Evolutionary conservation across 2,888 invertebrate genomes (phyloP).

Genomic region (Marronus borbonicus): DNA sequence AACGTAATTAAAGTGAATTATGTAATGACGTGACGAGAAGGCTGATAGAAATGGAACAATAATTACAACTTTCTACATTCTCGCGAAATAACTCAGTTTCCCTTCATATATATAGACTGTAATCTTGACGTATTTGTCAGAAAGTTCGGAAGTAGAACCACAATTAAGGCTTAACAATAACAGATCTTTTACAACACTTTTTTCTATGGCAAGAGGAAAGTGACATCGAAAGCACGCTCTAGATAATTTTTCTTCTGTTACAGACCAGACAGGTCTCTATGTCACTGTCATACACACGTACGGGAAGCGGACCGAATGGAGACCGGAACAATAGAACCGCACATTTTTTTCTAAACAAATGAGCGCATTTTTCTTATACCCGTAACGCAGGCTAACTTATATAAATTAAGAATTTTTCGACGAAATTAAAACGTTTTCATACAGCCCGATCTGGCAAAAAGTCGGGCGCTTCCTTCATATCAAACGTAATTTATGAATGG

Average conservation of each 20-base stretch:
- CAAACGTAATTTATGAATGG: conserved; percentile 37
- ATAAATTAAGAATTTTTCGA: conserved; percentile 20
- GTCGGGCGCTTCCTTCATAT: background rate
- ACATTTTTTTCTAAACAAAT: conserved; percentile 46
- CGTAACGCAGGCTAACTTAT: conserved; percentile 4
- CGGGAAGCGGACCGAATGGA: conserved; percentile 44
- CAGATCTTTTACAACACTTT: conserved; percentile 49
- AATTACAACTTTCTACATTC: too few species aligned
- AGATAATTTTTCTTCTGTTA: conserved; percentile 51
- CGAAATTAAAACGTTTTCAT: conserved; percentile 26
- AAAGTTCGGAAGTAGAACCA: conserved; percentile 45
- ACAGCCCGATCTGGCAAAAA: background rate
- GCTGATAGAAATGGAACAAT: too few species aligned
- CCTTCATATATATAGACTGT: background rate
- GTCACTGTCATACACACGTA: conserved; percentile 57
- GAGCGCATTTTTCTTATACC: conserved; percentile 31
- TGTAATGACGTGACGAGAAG: too few species aligned
- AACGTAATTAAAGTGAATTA: too few species aligned
- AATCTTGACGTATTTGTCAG: conserved; percentile 17
- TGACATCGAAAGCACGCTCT: conserved; percentile 49
- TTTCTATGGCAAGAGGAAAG: conserved; percentile 46
- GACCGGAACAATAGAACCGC: conserved; percentile 34
- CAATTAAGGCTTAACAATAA: conserved; percentile 50
- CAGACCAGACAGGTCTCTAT: conserved; percentile 55
- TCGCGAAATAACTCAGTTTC: conserved; percentile 1